These are phyloP conservation scores for Uromys caudimaculatus DNA, from an alignment of 2,797 vertebrate genomes.

Conservation along the genomic window DNA sequence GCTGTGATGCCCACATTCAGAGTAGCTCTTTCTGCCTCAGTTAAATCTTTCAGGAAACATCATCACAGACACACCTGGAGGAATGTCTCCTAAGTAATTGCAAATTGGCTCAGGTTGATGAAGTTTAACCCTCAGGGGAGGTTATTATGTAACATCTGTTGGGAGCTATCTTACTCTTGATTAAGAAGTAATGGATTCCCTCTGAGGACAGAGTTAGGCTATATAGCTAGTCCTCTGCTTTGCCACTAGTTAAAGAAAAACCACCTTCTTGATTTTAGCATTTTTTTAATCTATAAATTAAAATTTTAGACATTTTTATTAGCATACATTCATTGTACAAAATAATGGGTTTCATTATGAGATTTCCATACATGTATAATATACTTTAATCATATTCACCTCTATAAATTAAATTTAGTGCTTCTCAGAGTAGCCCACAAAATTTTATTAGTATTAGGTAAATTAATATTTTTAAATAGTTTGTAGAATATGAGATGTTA, in stretches of 20 bases:
- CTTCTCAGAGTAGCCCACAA: conserved; percentile 1
- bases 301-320: conserved; percentile 50
- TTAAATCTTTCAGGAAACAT: not conserved
- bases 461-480: conserved; percentile 47
- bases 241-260: not conserved
- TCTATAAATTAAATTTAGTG: conserved; percentile 50
- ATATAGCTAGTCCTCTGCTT: not conserved
- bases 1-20: not conserved
- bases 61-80: not conserved
- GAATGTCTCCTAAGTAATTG: not conserved
- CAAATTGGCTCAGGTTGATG: not conserved
- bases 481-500: conserved; percentile 48
- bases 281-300: conserved; percentile 6
- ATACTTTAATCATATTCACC: conserved; percentile 26
- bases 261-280: not conserved
- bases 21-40: not conserved
- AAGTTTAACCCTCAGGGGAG: not conserved
- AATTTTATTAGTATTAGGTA: conserved; percentile 41
- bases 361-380: conserved; percentile 3
- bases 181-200: not conserved
- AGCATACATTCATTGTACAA: conserved; percentile 17
- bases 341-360: conserved; percentile 52
- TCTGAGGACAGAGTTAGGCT: not conserved
- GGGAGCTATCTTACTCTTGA: not conserved
- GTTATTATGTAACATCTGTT: not conserved